Evolutionary conservation across 2,888 invertebrate genomes (phyloP).

Genomic region (Oasisia sp.): DNA sequence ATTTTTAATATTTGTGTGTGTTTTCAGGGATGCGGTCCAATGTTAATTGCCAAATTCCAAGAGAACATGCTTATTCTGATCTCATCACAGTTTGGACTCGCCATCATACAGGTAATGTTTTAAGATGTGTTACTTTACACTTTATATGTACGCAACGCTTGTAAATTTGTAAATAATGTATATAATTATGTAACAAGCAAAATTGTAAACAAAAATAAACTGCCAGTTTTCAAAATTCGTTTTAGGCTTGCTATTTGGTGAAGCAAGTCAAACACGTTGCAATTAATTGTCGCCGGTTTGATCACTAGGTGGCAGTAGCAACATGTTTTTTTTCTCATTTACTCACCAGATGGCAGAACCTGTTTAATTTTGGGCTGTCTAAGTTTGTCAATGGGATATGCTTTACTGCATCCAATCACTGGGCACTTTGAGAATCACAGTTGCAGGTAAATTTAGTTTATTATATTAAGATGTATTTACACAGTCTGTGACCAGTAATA

Average conservation of each 20-base stretch:
- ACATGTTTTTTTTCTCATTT: not conserved
- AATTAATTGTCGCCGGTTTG: not conserved
- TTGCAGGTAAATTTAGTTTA: not conserved
- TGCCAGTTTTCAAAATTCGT: not conserved
- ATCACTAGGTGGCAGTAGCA: not conserved
- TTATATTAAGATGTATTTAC: not conserved
- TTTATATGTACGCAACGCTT: not conserved
- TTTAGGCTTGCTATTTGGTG: not conserved
- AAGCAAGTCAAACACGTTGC: not conserved
- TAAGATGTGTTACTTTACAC: not conserved
- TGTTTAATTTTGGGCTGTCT: not conserved
- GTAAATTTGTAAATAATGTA: not conserved
- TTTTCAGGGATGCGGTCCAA: not conserved
- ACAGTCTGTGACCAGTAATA: not conserved
- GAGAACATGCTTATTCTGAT: slow-evolving; percentile 6
- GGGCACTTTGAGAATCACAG: not conserved
- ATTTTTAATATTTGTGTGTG: not conserved
- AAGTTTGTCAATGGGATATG: not conserved
- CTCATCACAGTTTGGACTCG: not conserved
- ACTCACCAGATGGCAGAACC: not conserved
- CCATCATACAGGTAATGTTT: not conserved
- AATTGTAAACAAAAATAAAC: not conserved
- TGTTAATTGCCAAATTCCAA: not conserved
- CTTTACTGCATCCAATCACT: not conserved
- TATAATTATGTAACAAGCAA: too few relatives aligned